phyloP scores from a whole-genome alignment of 1,140 invertebrate genomes.

The Coptotermes formosanus region DNA sequence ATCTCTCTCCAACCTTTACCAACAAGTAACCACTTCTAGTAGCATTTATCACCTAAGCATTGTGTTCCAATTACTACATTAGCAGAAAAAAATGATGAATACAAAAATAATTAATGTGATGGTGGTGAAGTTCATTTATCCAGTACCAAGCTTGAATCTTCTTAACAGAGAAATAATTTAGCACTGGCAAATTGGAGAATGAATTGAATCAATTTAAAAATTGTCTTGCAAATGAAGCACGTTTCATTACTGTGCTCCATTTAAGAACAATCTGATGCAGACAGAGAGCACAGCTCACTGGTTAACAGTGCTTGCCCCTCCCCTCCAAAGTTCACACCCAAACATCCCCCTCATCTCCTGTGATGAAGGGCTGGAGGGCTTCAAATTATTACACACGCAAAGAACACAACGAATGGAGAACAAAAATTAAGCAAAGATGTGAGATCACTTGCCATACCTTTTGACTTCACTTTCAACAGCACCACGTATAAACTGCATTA shows the following conservation, averaged over 20 bases:
- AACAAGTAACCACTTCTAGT: constrained; percentile 3
- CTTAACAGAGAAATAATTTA: constrained; percentile 28
- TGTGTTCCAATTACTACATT: constrained; percentile 27
- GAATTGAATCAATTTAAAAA: constrained; percentile 33
- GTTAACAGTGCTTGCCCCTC: constrained; percentile 26
- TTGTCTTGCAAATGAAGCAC: constrained; percentile 35
- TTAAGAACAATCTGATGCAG: constrained; percentile 30
- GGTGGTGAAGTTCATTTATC: constrained; percentile 30
- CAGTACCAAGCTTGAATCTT: constrained; percentile 32
- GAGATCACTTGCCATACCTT: not conserved
- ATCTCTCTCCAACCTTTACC: constrained; percentile 28
- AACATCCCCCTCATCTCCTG: not conserved
- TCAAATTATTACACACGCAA: constrained; percentile 22
- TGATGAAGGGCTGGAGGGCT: not conserved
- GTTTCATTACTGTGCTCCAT: constrained; percentile 21
- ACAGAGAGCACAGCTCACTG: not conserved
- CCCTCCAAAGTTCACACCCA: constrained; percentile 21
- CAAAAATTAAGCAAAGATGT: constrained; percentile 19
- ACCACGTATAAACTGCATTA: no score
- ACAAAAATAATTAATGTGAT: constrained; percentile 36
- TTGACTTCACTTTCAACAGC: no score
- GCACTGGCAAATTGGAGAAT: constrained; percentile 34
- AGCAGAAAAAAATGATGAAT: constrained; percentile 34
- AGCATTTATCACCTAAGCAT: constrained; percentile 28
- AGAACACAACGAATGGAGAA: constrained; percentile 22